Evolutionary conservation across 2,113 vertebrate genomes (phyloP), one percentile per base, ranked within the genome.

Genomic region (Limnothrissa miodon): DNA sequence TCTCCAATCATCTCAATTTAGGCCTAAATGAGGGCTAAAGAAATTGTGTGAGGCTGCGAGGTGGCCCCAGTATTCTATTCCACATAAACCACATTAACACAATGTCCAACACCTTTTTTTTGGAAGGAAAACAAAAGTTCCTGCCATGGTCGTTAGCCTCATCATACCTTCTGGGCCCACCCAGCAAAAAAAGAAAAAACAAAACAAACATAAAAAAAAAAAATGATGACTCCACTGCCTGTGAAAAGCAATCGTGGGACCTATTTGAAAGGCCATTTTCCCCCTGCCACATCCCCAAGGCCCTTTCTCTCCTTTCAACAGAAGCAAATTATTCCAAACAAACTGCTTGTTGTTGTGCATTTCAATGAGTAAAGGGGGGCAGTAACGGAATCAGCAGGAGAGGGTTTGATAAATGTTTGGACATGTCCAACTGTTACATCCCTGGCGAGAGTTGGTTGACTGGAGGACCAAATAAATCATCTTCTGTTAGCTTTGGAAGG

Each of bases 371-470:
- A 8, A 79, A 46, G 19, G 66, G 81, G 74, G 82, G 48, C 82
- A 45, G 48, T 19, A n/a, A 78, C 83, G 80, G 45, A 33, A 21
- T 62, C 78, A 46, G 78, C 80, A 74, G 80, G 85, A 25, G 33
- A 79, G 23, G 44, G 81, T 39, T 46, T 87, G 85, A 89, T 85
- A 84, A 87, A 89, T 87, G 85, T 56, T 39, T 44, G 39, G 42
- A 59, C 36, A 36, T n/a, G 62, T 56, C 79, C 59, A 29, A 83
- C 78, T 79, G 46, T 51, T 74, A 79, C 45, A 36, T 56, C 39
- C 84, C 25, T 51, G 81, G 39, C 45, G 78, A 80, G 85, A 62
- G 45, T 83, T 86, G 36, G 80, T 45, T 46, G 81, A 79, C 83
- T 62, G 44, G 53, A 45, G 80, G 82, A 39, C 51, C 80, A 87